A percentile compares a stretch with the other conserved stretches of the same genome.
Conservation (phyloP, 2,113 vertebrate species). For the Brachirus orientalis region DNA sequence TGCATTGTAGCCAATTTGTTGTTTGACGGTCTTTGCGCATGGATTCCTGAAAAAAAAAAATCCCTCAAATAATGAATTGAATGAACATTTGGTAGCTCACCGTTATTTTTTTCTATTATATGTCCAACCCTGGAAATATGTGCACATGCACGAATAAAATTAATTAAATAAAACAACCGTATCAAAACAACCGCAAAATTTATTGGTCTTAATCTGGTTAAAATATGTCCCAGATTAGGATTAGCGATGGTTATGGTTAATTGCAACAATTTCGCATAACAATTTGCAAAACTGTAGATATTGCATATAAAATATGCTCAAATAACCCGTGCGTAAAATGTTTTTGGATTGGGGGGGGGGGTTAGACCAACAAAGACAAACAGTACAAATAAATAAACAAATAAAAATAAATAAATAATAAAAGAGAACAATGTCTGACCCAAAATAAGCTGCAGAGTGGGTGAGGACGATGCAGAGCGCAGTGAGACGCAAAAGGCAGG, state of each 20-base stretch:
- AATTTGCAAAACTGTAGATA: background rate
- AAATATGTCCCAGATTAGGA: too few relatives aligned
- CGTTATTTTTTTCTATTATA: too few relatives aligned
- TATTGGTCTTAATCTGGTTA: too few relatives aligned
- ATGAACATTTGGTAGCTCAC: too few relatives aligned
- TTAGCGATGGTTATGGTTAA: too few relatives aligned
- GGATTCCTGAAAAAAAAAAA: background rate
- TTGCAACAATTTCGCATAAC: background rate
- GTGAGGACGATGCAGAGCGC: conserved; percentile 84
- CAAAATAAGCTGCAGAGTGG: conserved; percentile 91
- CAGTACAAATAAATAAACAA: background rate
- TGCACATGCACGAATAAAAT: too few relatives aligned
- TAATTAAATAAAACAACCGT: too few relatives aligned
- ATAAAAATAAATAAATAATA: background rate
- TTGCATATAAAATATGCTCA: conserved; percentile 1
- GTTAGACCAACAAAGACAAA: conserved; percentile 12
- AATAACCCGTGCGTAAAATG: conserved; percentile 34
- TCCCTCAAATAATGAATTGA: too few relatives aligned
- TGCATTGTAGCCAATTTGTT: background rate
- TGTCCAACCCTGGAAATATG: too few relatives aligned
- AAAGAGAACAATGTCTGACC: conserved; percentile 83
- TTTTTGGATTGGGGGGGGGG: background rate
- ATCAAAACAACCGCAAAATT: too few relatives aligned
- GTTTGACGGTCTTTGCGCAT: background rate
- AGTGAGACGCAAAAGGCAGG: conserved; percentile 83